Percentiles rank a stretch among this genome's conserved stretches.
These are phyloP conservation scores for Campoplex capitator DNA, from an alignment of 2,888 invertebrate species.

Conservation along the genomic window DNA sequence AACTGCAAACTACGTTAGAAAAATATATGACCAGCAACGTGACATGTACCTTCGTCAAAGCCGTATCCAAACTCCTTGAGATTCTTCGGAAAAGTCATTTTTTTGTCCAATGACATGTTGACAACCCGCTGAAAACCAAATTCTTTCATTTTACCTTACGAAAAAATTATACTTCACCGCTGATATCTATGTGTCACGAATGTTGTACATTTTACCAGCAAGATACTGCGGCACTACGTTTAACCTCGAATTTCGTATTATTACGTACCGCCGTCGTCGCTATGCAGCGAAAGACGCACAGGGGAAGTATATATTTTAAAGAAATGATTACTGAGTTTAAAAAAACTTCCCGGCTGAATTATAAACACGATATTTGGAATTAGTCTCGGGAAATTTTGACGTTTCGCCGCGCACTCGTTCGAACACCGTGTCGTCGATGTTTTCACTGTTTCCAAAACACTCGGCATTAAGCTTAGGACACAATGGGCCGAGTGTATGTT, in stretches of 20 bases:
- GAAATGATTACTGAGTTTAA: conserved; percentile 29
- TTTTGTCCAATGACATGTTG: conserved; percentile 69
- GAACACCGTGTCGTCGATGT: conserved; percentile 2
- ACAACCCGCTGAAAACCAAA: conserved; percentile 44
- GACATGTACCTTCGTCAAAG: conserved; percentile 86
- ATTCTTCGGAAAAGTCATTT: conserved; percentile 80
- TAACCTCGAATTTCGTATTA: conserved; percentile 43
- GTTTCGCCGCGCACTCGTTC: background rate
- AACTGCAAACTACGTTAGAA: background rate
- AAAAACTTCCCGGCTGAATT: background rate
- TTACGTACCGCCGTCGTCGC: conserved; percentile 63
- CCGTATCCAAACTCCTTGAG: conserved; percentile 86
- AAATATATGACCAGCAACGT: background rate
- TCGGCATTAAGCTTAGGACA: background rate
- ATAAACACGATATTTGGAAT: background rate
- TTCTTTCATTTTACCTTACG: background rate
- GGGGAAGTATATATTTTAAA: conserved; percentile 52
- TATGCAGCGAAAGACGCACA: conserved; percentile 63
- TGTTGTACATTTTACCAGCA: background rate
- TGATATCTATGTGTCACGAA: background rate
- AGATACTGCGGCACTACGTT: conserved; percentile 1
- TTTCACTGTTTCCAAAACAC: conserved; percentile 2
- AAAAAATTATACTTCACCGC: background rate
- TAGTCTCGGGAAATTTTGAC: background rate
- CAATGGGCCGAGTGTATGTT: background rate